A percentile compares a stretch with the other conserved stretches of the same genome.
Conservation (phyloP, 1,140 invertebrate species). For the Chironomus tepperi region DNA sequence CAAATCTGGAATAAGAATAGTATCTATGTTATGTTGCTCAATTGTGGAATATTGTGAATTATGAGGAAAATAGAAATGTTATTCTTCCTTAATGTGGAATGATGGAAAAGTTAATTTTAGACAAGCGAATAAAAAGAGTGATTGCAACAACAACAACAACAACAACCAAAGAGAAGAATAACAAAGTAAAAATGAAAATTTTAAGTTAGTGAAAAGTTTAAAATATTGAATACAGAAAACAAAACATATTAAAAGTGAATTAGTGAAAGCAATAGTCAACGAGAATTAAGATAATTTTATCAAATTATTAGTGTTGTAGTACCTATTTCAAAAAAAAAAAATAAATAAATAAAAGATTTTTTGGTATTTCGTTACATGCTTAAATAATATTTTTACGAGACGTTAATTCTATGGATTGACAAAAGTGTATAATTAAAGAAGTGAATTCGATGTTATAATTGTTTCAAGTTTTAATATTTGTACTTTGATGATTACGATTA, state of each 20-base stretch:
- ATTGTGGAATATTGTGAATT: background rate
- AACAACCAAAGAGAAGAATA: background rate
- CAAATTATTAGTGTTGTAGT: background rate
- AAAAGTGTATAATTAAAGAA: no score
- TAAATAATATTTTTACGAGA: background rate
- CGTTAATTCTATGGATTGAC: no score
- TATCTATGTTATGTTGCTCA: background rate
- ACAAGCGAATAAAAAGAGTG: background rate
- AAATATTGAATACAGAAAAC: no score
- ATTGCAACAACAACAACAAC: background rate
- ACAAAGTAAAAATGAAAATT: background rate
- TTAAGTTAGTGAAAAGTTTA: background rate
- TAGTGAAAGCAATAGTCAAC: conserved; percentile 16
- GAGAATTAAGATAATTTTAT: background rate
- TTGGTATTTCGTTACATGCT: background rate
- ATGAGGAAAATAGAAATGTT: background rate
- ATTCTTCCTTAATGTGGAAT: background rate
- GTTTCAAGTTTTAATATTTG: no score
- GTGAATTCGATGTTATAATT: no score
- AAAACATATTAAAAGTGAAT: conserved; percentile 10
- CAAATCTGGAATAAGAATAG: background rate
- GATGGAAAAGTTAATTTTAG: no score
- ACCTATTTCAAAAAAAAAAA: no score
- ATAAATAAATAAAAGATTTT: background rate
- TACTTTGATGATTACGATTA: no score